phyloP scores from a whole-genome alignment of 2,797 vertebrate species.

The Nyctalus aviator region DNA sequence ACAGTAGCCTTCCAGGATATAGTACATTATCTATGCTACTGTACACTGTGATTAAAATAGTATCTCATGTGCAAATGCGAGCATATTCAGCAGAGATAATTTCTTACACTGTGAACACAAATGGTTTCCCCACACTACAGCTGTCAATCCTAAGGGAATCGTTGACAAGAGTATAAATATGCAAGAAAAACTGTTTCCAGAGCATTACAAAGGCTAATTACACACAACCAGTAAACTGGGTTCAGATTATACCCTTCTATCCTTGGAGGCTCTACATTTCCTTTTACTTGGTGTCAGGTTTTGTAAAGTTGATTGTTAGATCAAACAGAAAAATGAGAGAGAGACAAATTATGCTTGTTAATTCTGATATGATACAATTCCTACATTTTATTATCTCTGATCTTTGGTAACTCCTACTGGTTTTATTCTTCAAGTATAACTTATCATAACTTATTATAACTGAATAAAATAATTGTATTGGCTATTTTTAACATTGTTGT shows the following conservation, averaged over 20 bases:
- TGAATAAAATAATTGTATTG: constrained; percentile 49
- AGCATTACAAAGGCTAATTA: constrained; percentile 24
- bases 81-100: neutral
- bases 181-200: constrained; percentile 62
- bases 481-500: neutral
- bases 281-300: constrained; percentile 53
- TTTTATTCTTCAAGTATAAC: constrained; percentile 26
- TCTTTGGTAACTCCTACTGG: constrained; percentile 32
- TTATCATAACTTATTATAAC: neutral
- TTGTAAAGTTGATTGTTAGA: constrained; percentile 43
- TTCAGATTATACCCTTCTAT: constrained; percentile 43
- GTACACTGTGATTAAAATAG: constrained; percentile 19
- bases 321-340: neutral
- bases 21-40: neutral
- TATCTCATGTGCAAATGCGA: neutral
- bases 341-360: constrained; percentile 34
- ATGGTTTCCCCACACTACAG: neutral
- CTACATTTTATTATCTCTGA: constrained; percentile 31
- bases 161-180: neutral
- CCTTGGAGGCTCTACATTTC: constrained; percentile 19
- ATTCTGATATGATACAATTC: constrained; percentile 7
- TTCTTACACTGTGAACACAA: constrained; percentile 44
- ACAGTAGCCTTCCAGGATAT: constrained; percentile 1
- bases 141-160: constrained; percentile 54
- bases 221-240: neutral